phyloP scores from a whole-genome alignment of 2,797 vertebrate species.

The Momotus momota region DNA sequence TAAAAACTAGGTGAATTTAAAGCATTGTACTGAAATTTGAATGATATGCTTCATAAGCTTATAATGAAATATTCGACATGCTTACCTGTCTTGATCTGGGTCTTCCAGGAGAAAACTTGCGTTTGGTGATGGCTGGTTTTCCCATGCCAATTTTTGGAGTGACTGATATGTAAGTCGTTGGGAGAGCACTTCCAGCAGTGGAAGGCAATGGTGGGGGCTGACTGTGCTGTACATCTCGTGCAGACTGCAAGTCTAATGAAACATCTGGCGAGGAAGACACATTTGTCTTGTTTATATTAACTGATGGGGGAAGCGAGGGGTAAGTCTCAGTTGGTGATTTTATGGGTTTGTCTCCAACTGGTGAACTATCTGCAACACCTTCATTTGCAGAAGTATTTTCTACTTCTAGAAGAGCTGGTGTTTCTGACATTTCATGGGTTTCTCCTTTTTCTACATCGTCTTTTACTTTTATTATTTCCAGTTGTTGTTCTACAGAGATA shows the following conservation, averaged over 20 bases:
- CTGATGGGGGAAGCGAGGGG: conserved; percentile 32
- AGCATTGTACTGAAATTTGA: background rate
- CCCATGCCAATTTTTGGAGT: conserved; percentile 98
- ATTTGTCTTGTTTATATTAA: conserved; percentile 61
- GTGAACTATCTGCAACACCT: conserved; percentile 76
- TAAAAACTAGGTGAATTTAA: background rate
- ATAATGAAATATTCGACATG: background rate
- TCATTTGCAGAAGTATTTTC: conserved; percentile 79
- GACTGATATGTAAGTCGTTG: conserved; percentile 89
- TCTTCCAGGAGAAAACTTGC: conserved; percentile 95
- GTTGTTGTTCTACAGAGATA: conserved; percentile 55
- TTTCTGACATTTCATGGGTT: conserved; percentile 51
- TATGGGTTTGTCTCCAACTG: conserved; percentile 82
- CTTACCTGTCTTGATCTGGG: conserved; percentile 94
- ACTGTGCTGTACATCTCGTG: conserved; percentile 74
- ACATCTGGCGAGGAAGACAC: conserved; percentile 70
- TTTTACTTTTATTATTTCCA: conserved; percentile 65
- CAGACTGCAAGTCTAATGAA: conserved; percentile 75
- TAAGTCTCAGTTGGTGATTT: conserved; percentile 79
- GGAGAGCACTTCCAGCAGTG: conserved; percentile 77
- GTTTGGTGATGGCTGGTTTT: conserved; percentile 96
- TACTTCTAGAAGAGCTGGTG: conserved; percentile 73
- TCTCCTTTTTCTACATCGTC: conserved; percentile 68
- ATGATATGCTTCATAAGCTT: background rate
- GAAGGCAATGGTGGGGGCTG: conserved; percentile 68